Conservation (phyloP, 53 echinoderm and acorn worm genomes). For the Luidia sarsii region DNA sequence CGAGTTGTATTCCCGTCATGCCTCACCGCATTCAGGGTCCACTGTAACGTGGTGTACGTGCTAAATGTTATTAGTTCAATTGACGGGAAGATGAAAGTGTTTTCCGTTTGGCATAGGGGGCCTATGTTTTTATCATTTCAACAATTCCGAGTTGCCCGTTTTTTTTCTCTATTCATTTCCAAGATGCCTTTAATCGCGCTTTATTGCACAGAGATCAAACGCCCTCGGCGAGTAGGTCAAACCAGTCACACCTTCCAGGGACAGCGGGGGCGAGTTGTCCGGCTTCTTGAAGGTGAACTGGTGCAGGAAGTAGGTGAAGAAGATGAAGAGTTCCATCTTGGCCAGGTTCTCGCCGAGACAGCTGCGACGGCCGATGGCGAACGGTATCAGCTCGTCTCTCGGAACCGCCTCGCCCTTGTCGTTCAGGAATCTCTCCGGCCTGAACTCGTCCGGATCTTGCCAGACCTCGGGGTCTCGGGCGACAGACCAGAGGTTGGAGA, state of each 20-base stretch:
- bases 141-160: no score
- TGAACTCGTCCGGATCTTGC: background rate
- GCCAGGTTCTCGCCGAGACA: background rate
- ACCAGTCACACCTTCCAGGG: background rate
- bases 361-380: background rate
- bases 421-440: background rate
- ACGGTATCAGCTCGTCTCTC: slow-evolving; percentile 4
- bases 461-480: background rate
- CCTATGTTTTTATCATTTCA: no score
- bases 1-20: no score
- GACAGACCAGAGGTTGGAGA: background rate
- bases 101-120: no score
- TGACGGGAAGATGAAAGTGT: no score
- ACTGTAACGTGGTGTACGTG: no score
- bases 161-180: no score
- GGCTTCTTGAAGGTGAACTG: slow-evolving; percentile 1
- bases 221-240: background rate
- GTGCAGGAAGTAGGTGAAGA: background rate
- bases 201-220: background rate
- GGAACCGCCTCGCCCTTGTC: background rate
- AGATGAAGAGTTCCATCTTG: slow-evolving; percentile 4
- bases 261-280: background rate
- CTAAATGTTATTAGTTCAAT: no score
- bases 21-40: no score
- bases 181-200: background rate